Evolutionary conservation across 1,140 invertebrate genomes (phyloP).

Genomic region (Bombus confusus): DNA sequence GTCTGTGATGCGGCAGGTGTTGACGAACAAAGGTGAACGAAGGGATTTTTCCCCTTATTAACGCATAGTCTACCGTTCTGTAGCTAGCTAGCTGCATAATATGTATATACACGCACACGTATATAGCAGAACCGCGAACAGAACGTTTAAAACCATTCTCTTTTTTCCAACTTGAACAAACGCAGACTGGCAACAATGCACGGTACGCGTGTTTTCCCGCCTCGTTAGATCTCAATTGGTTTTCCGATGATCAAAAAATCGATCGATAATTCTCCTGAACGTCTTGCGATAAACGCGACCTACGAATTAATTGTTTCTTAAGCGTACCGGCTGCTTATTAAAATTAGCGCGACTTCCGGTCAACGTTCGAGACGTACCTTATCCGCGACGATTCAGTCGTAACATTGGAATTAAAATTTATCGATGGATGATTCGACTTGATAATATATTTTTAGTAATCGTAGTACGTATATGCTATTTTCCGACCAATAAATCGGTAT

Average conservation of each 20-base stretch:
- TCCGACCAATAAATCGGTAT: not conserved
- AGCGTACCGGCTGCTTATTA: not conserved
- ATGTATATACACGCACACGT: not conserved
- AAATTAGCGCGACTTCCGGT: not conserved
- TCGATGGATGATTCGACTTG: no score
- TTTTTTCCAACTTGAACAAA: not conserved
- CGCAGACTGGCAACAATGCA: slow-evolving; percentile 26
- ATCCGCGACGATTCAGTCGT: not conserved
- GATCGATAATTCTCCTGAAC: not conserved
- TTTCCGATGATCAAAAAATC: not conserved
- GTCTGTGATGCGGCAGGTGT: slow-evolving; percentile 46
- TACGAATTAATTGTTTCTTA: not conserved
- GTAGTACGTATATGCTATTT: no score
- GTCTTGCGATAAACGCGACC: not conserved
- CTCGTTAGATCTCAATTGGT: slow-evolving; percentile 8
- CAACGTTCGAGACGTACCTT: not conserved
- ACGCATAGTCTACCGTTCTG: slow-evolving; percentile 19
- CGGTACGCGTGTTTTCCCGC: not conserved
- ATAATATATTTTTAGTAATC: not conserved
- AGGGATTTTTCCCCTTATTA: slow-evolving; percentile 51
- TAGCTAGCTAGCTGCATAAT: no score
- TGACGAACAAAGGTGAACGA: slow-evolving; percentile 48
- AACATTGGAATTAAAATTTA: not conserved
- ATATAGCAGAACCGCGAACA: not conserved
- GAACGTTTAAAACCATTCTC: slow-evolving; percentile 40